phyloP scores from a whole-genome alignment of 2,888 invertebrate genomes.

The Pediacus dermestoides region DNA sequence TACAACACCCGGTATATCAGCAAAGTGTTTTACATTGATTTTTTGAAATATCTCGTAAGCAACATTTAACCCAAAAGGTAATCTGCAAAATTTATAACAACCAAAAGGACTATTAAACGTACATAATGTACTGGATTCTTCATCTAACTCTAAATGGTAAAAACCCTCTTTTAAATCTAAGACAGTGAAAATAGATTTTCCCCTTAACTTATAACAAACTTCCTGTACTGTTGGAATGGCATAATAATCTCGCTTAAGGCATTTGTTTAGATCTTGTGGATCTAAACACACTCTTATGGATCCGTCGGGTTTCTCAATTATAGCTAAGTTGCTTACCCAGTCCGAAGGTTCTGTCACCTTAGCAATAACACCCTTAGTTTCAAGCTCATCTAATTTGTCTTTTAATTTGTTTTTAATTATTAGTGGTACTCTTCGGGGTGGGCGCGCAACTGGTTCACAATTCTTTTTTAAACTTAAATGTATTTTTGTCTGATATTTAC shows the following conservation, averaged over 20 bases:
- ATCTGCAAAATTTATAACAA: neutral
- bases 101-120: constrained; percentile 3
- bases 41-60: constrained; percentile 1
- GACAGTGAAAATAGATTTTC: constrained; percentile 12
- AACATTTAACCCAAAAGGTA: constrained; percentile 3
- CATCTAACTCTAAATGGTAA: constrained; percentile 15
- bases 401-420: neutral
- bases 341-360: constrained; percentile 3
- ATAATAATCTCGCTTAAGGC: constrained; percentile 13
- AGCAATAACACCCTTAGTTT: neutral
- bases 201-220: constrained; percentile 16
- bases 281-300: constrained; percentile 24
- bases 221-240: constrained; percentile 18
- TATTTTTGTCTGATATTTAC: too few species aligned
- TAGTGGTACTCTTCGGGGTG: neutral
- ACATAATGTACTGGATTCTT: constrained; percentile 9
- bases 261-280: constrained; percentile 20
- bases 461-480: too few species aligned
- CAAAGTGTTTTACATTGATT: neutral
- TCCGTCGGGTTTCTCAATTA: constrained; percentile 19
- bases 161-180: constrained; percentile 11
- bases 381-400: neutral
- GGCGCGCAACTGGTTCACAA: neutral
- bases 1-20: neutral
- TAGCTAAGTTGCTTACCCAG: constrained; percentile 21